Base-by-base conservation (phyloP, 1,140 invertebrate genomes). In the Muscidifurax raptorellus region DNA sequence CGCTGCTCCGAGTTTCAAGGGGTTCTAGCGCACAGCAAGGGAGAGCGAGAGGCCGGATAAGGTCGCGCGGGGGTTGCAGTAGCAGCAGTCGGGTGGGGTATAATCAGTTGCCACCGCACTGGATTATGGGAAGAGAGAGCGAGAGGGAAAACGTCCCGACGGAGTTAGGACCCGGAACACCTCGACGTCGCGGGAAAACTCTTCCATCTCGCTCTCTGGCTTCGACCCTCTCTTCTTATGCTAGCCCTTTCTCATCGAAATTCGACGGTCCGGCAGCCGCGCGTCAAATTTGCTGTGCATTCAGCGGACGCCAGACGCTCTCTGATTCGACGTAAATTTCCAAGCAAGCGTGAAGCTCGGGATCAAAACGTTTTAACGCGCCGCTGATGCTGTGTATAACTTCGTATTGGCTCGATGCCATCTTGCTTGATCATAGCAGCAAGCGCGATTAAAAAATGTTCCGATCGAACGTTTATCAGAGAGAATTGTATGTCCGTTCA, bases 101-200 rank as follows among this genome's bases (percentile, higher is more conserved):
- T 93, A 93, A 93, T 92, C 92, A 93, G 91, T 93, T 93, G 91
- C 91, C 89, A 93, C 91, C 91, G 89, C 90, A 92, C 90, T 92
- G 91, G 92, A 93, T 93, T 93, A 93, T 92, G 90, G 90, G 87
- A 87, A 25, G 30, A 27, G 32, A 69, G 27, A 44, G 64, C 4
- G 36, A 27, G 4, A 40, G 40, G 18, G 87, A 86, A 87, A 85
- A 84, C 88, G 89, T 90, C 90, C 90, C 89, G 86, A 88, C 87
- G 89, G 89, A 88, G 89, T 92, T 92, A 90, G 88, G 90, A 89
- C 88, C 88, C 89, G 88, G 88, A 91, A 90, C 90, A 90, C 89
- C 87, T 88, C 87, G 87, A 86, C 89, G 89, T 89, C 89, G 86
- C 78, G 83, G 87, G 80, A 86, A 89, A 86, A 87, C 59, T 87